phyloP scores from a whole-genome alignment of 2,797 vertebrate genomes.

The Phrynocephalus guinanensis region DNA sequence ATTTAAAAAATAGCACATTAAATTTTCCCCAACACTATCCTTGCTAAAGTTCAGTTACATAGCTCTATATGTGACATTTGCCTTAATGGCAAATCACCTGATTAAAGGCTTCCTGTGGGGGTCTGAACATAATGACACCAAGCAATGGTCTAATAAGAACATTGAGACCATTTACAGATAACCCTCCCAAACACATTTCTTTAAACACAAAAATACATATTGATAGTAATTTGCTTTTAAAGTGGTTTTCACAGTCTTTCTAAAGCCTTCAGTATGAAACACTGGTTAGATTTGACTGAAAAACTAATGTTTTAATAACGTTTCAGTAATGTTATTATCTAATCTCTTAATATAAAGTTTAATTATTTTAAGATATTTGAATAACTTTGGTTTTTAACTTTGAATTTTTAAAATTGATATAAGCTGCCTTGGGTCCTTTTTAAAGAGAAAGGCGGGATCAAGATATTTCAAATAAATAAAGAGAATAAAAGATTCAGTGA shows the following conservation, averaged over 20 bases:
- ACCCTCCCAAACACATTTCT: too few species aligned
- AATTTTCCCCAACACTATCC: background rate
- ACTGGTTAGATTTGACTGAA: background rate
- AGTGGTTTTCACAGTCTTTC: background rate
- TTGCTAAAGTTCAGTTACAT: too few species aligned
- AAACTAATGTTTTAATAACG: background rate
- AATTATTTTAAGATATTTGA: background rate
- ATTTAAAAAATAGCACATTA: background rate
- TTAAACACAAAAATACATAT: background rate
- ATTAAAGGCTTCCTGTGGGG: background rate
- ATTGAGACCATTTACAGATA: background rate
- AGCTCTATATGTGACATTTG: too few species aligned
- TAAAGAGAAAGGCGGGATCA: too few species aligned
- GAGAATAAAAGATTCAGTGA: background rate
- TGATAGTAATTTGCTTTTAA: background rate
- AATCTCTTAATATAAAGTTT: too few species aligned
- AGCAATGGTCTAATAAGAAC: background rate
- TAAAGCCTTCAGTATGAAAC: background rate
- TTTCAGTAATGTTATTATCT: too few species aligned
- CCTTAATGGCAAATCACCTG: too few species aligned
- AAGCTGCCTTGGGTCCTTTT: too few species aligned
- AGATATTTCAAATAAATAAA: background rate
- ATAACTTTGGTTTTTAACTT: too few species aligned
- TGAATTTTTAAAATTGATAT: too few species aligned
- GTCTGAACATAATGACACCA: background rate